These are phyloP conservation scores for Sebastes alutus DNA, from an alignment of 2,797 vertebrate genomes.

Conservation along the genomic window DNA sequence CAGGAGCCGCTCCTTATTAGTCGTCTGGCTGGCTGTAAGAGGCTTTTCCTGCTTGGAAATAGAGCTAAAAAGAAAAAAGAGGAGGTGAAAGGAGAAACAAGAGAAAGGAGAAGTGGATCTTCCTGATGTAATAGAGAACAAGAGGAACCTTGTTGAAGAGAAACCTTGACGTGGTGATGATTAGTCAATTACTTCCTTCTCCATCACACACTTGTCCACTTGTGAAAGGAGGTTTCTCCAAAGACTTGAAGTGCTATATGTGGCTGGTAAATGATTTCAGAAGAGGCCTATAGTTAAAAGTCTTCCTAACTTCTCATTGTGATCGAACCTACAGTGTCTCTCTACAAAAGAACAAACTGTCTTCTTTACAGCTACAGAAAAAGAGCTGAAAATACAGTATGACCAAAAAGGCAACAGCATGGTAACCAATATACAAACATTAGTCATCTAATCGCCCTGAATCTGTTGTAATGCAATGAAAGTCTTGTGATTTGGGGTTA, in stretches of 20 bases:
- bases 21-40: constrained; percentile 77
- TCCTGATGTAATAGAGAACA: constrained; percentile 14
- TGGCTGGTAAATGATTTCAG: not conserved
- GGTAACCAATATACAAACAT: not conserved
- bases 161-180: constrained; percentile 29
- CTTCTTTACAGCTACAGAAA: not conserved
- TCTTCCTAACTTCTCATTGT: not conserved
- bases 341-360: not conserved
- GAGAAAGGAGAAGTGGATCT: constrained; percentile 53
- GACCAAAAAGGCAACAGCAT: not conserved
- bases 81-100: constrained; percentile 28
- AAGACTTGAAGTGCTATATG: not conserved
- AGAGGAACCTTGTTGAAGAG: constrained; percentile 45
- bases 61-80: constrained; percentile 21
- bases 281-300: not conserved
- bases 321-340: not conserved
- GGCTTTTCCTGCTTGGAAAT: constrained; percentile 75
- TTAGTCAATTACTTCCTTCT: constrained; percentile 50
- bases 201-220: not conserved
- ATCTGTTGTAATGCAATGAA: not conserved
- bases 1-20: constrained; percentile 80
- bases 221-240: constrained; percentile 5
- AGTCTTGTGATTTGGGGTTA: not conserved
- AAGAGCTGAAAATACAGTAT: not conserved
- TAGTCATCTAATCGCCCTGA: not conserved